A percentile compares a stretch with the other conserved stretches of the same genome.
Evolutionary conservation across 2,888 invertebrate species (phyloP).

Genomic region (Caenorhabditis parvicauda): DNA sequence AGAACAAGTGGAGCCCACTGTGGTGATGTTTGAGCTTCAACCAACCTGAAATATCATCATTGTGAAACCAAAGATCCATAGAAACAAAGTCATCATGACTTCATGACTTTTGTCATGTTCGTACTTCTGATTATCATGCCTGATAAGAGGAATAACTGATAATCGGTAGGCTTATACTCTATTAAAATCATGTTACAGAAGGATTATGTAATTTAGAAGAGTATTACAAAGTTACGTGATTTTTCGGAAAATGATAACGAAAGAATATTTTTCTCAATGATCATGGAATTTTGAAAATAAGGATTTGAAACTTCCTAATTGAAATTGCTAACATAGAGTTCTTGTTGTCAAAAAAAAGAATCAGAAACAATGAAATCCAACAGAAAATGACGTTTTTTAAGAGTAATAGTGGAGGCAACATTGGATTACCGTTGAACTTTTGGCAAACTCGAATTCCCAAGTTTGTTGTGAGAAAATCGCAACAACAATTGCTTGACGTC

Average conservation of each 20-base stretch:
- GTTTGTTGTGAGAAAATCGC: too few relatives aligned
- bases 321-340: neutral
- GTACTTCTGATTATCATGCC: neutral
- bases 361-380: too few relatives aligned
- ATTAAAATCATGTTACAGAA: too few relatives aligned
- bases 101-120: neutral
- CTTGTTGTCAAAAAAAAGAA: neutral
- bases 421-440: constrained; percentile 61
- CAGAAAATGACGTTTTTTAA: constrained; percentile 57
- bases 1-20: constrained; percentile 63
- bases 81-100: neutral
- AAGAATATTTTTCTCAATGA: neutral
- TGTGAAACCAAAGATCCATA: neutral
- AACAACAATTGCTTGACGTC: neutral
- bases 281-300: too few relatives aligned
- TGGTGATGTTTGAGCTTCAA: constrained; percentile 63
- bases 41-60: constrained; percentile 60
- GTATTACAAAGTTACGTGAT: neutral
- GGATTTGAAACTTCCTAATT: too few relatives aligned
- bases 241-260: neutral
- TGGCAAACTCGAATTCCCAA: constrained; percentile 64
- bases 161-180: constrained; percentile 15
- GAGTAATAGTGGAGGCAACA: constrained; percentile 61
- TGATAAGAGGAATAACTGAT: constrained; percentile 13
- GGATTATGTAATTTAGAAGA: neutral